phyloP scores from a whole-genome alignment of 2,113 vertebrate genomes.

The Arothron firmamentum region DNA sequence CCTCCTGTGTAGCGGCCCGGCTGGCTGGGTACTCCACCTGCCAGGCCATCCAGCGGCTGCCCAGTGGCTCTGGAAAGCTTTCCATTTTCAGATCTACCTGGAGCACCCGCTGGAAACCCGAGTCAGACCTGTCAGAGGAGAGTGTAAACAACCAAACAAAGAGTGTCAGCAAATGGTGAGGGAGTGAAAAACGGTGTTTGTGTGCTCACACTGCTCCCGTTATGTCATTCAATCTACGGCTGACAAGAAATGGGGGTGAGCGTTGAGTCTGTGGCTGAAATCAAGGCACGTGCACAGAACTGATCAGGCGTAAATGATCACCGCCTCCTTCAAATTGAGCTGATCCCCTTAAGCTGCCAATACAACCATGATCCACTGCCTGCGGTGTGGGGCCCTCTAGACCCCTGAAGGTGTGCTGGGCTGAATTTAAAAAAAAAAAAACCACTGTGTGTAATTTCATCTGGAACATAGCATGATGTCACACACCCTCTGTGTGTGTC shows the following conservation, averaged over 20 bases:
- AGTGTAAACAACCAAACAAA: conserved; percentile 7
- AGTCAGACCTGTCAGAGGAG: conserved; percentile 76
- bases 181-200: conserved; percentile 3
- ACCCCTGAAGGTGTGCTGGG: too few relatives aligned
- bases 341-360: too few relatives aligned
- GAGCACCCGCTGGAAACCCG: conserved; percentile 80
- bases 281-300: not conserved
- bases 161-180: conserved; percentile 20
- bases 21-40: conserved; percentile 89
- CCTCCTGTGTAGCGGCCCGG: conserved; percentile 71
- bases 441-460: too few relatives aligned
- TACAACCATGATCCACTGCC: too few relatives aligned
- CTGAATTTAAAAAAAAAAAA: too few relatives aligned
- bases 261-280: conserved; percentile 42
- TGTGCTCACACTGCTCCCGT: not conserved
- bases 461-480: too few relatives aligned
- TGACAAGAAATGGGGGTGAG: conserved; percentile 28
- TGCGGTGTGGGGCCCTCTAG: too few relatives aligned
- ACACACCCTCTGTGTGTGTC: too few relatives aligned
- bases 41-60: conserved; percentile 89
- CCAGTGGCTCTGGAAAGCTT: conserved; percentile 82
- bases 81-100: conserved; percentile 90
- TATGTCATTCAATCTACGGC: conserved; percentile 19
- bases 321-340: too few relatives aligned
- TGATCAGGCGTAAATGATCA: too few relatives aligned